Conservation (phyloP, 2,113 vertebrate genomes). For the Sarotherodon lohbergeri region DNA sequence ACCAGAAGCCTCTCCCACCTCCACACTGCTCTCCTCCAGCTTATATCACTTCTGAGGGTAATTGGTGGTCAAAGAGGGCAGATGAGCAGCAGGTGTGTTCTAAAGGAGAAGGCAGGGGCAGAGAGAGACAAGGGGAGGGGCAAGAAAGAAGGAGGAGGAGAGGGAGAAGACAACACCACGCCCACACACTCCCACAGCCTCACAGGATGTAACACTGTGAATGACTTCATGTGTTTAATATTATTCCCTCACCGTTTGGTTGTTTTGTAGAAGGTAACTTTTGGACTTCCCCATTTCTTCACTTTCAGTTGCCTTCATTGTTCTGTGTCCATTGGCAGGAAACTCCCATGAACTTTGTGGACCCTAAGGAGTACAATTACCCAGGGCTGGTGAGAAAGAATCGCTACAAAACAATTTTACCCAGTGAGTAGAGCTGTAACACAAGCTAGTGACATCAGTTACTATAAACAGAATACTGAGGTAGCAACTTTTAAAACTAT, state of each 20-base stretch:
- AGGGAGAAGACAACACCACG: too few species aligned
- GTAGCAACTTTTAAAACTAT: neutral
- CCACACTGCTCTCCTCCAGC: too few species aligned
- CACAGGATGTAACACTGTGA: too few species aligned
- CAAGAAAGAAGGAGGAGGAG: too few species aligned
- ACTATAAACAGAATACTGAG: neutral
- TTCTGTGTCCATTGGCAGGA: slow-evolving; percentile 76
- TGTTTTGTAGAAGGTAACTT: neutral
- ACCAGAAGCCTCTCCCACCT: too few species aligned
- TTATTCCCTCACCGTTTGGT: neutral
- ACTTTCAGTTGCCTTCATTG: slow-evolving; percentile 5
- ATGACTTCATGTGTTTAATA: neutral
- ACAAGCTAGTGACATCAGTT: neutral
- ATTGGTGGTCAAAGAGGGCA: too few species aligned
- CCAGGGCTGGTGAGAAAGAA: slow-evolving; percentile 97
- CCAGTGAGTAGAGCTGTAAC: slow-evolving; percentile 80
- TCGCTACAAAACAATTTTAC: slow-evolving; percentile 97
- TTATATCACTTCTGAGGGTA: too few species aligned
- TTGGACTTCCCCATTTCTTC: neutral
- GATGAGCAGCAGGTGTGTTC: too few species aligned
- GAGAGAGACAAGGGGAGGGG: too few species aligned
- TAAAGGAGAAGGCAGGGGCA: too few species aligned
- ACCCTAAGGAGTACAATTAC: slow-evolving; percentile 96
- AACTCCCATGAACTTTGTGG: slow-evolving; percentile 99
- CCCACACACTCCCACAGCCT: too few species aligned